Percentiles rank a stretch among this genome's conserved stretches.
Evolutionary conservation across 2,888 invertebrate species (phyloP).

Genomic region (Sminthurides aquaticus): DNA sequence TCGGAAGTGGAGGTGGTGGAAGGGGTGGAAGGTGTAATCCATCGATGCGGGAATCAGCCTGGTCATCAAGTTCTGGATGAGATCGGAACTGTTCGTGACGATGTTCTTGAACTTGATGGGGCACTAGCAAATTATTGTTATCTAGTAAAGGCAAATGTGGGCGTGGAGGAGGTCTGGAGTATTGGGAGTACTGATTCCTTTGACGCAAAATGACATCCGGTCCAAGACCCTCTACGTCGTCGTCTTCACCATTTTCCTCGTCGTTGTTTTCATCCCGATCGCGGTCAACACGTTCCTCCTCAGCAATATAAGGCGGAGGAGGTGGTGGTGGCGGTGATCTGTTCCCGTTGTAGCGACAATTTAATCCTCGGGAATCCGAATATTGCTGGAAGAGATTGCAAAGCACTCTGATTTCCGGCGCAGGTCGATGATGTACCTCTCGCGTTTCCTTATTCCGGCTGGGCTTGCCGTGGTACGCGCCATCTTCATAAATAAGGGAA

Average conservation of each 20-base stretch:
- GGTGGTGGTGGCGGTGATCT: slow-evolving; percentile 4
- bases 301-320: background rate
- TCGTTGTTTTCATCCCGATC: background rate
- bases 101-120: background rate
- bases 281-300: background rate
- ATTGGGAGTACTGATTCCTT: background rate
- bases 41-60: slow-evolving; percentile 15
- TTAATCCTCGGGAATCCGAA: slow-evolving; percentile 27
- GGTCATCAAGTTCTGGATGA: background rate
- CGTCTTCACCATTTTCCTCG: background rate
- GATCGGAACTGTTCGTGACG: slow-evolving; percentile 9
- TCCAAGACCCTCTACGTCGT: background rate
- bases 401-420: slow-evolving; percentile 22
- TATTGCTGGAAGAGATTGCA: slow-evolving; percentile 38
- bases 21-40: slow-evolving; percentile 7
- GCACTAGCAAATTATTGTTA: slow-evolving; percentile 15
- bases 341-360: slow-evolving; percentile 26
- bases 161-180: background rate
- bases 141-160: slow-evolving; percentile 3
- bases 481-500: slow-evolving; percentile 2
- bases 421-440: slow-evolving; percentile 21
- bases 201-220: background rate
- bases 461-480: background rate
- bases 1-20: slow-evolving; percentile 12
- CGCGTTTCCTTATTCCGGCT: slow-evolving; percentile 10